A percentile compares a stretch with the other conserved stretches of the same genome.
phyloP scores from a whole-genome alignment of 2,113 vertebrate genomes.

The Dryoscopus gambensis region DNA sequence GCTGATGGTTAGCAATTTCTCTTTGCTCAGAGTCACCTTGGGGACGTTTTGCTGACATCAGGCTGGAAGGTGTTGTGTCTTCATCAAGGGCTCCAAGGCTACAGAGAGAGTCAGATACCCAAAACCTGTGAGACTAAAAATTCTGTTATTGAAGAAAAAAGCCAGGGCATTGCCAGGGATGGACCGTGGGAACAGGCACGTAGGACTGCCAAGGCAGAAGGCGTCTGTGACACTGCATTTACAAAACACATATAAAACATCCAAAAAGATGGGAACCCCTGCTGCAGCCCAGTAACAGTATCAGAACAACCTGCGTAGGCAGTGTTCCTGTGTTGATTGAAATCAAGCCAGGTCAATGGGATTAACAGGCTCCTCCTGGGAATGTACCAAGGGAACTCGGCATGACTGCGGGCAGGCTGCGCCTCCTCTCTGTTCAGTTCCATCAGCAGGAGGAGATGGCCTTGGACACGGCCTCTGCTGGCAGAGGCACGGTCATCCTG shows the following conservation, averaged over 20 bases:
- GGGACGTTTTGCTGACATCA: not conserved
- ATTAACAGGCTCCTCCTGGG: not conserved
- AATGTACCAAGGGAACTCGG: not conserved
- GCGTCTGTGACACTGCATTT: not conserved
- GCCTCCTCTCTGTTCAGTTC: not conserved
- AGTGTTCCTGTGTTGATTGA: not conserved
- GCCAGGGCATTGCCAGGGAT: not conserved
- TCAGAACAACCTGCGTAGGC: not conserved
- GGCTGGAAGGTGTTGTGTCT: not conserved
- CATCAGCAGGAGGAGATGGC: not conserved
- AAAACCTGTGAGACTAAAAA: not conserved
- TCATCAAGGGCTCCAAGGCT: not conserved
- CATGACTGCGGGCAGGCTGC: not conserved
- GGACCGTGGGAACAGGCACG: not conserved
- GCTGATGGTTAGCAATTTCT: not conserved
- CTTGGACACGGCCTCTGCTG: rapidly evolving
- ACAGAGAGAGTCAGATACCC: not conserved
- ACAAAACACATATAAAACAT: not conserved
- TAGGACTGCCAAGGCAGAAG: not conserved
- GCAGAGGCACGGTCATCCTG: rapidly evolving
- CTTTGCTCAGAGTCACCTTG: not conserved
- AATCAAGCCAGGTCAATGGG: not conserved
- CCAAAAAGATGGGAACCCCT: not conserved
- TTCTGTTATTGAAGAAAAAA: not conserved
- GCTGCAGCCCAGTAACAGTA: not conserved